Evolutionary conservation across 2,113 vertebrate genomes (phyloP), one percentile per base, ranked within the genome.

Genomic region (Bubo scandiacus): DNA sequence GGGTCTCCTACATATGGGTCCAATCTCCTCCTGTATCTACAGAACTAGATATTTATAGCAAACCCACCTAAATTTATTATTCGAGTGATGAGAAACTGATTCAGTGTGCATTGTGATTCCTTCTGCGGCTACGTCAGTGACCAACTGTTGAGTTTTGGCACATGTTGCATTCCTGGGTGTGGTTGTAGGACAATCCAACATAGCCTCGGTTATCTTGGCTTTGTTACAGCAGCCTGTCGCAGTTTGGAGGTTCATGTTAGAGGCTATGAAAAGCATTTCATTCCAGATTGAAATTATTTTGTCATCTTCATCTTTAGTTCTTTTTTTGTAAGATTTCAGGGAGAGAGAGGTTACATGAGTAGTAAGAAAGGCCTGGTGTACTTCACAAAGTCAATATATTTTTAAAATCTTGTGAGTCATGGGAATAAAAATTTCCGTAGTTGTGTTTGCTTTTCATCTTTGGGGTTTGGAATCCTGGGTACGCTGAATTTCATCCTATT

Each of bases 101-200:
- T 66, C 32, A 30, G 70, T 55, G 68, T 2, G 0, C 62, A 25
- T 9, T 71, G 87, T 21, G n/a, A 59, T 93, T 90, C 62, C 68
- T 94, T 49, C 79, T 85, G 83, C 0, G 1, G 71, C 77, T 54
- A 6, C 5, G 9, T 74, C 59, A 81, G 83, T 25, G 92, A 54
- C 55, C 96, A 87, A 40, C 93, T 96, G 75, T n/a, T 43, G 55
- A 73, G 57, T 80, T 91, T 52, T 96, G 92, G 92, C 90, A 78
- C 93, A 62, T 1, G 5, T 36, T 90, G 71, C 62, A 79, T 94
- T 92, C 92, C 77, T 95, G 91, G 91, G 86, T 93, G 94, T 96
- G 95, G 91, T 20, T 95, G 66, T 78, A 85, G 92, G 95, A 89
- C 81, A 93, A 77, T 82, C 72, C 84, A 61, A 93, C 90, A 89